Conservation (phyloP, 2,888 invertebrate species). For the Trilocha varians region DNA sequence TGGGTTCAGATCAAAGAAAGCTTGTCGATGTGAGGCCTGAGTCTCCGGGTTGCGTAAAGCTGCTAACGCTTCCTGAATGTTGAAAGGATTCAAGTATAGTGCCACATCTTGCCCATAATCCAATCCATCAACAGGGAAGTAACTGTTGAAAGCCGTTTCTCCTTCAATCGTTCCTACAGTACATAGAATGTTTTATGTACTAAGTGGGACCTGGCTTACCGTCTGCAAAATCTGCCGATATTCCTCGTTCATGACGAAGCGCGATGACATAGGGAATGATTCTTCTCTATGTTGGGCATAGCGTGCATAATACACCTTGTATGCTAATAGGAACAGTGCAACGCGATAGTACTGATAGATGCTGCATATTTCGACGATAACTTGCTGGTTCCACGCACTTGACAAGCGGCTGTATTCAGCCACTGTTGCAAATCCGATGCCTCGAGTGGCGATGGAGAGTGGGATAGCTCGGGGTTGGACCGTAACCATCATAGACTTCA, state of each 20-base stretch:
- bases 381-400: not conserved
- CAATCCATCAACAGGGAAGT: too few species aligned
- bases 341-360: conserved; percentile 2
- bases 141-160: too few species aligned
- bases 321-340: not conserved
- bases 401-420: conserved; percentile 1
- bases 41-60: too few species aligned
- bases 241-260: not conserved
- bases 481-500: conserved; percentile 1
- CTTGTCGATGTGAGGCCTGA: too few species aligned
- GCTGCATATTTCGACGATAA: not conserved
- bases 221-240: conserved; percentile 1
- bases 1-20: too few species aligned
- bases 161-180: too few species aligned
- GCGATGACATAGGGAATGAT: not conserved
- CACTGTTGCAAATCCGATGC: conserved; percentile 1
- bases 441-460: not conserved
- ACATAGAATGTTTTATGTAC: too few species aligned
- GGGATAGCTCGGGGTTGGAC: conserved; percentile 1
- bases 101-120: too few species aligned
- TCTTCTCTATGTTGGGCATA: not conserved
- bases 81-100: too few species aligned
- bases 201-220: not conserved
- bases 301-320: conserved; percentile 1
- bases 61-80: too few species aligned